These are phyloP conservation scores for Dallia pectoralis DNA, from an alignment of 2,797 vertebrate species.

Conservation along the genomic window DNA sequence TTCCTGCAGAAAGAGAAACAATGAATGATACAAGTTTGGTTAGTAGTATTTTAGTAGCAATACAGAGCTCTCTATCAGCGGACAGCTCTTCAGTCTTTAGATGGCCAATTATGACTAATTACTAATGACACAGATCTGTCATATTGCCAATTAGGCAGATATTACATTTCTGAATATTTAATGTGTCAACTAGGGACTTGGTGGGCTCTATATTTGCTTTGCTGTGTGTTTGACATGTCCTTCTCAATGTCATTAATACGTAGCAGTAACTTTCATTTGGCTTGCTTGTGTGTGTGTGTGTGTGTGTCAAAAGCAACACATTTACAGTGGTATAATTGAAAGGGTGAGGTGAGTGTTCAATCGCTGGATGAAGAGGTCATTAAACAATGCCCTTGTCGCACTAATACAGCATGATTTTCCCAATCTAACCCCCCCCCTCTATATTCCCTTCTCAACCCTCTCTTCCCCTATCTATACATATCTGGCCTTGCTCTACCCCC, in stretches of 20 bases:
- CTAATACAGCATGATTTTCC: slow-evolving; percentile 24
- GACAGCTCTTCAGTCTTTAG: slow-evolving; percentile 5
- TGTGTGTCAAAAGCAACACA: slow-evolving; percentile 50
- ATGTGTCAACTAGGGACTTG: slow-evolving; percentile 40
- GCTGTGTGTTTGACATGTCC: slow-evolving; percentile 56
- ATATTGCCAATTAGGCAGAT: slow-evolving; percentile 58
- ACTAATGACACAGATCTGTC: slow-evolving; percentile 49
- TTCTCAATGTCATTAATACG: slow-evolving; percentile 58
- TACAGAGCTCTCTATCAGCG: neutral
- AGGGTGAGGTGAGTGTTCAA: slow-evolving; percentile 46
- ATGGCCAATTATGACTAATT: slow-evolving; percentile 30
- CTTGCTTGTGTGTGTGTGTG: slow-evolving; percentile 35
- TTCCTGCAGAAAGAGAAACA: no score
- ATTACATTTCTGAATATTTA: slow-evolving; percentile 46
- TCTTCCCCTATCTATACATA: slow-evolving; percentile 25
- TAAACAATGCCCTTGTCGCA: slow-evolving; percentile 30
- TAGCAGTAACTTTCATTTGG: slow-evolving; percentile 45
- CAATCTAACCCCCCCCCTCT: slow-evolving; percentile 10
- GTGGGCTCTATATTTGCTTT: slow-evolving; percentile 40
- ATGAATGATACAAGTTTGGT: no score
- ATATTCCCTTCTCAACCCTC: slow-evolving; percentile 14
- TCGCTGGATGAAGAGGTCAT: slow-evolving; percentile 32
- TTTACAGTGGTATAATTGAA: slow-evolving; percentile 45
- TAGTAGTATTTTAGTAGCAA: neutral
- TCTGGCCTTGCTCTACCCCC: no score